A percentile compares a stretch with the other conserved stretches of the same genome.
phyloP scores from a whole-genome alignment of 2,888 invertebrate genomes.

The Cephus pulcher region DNA sequence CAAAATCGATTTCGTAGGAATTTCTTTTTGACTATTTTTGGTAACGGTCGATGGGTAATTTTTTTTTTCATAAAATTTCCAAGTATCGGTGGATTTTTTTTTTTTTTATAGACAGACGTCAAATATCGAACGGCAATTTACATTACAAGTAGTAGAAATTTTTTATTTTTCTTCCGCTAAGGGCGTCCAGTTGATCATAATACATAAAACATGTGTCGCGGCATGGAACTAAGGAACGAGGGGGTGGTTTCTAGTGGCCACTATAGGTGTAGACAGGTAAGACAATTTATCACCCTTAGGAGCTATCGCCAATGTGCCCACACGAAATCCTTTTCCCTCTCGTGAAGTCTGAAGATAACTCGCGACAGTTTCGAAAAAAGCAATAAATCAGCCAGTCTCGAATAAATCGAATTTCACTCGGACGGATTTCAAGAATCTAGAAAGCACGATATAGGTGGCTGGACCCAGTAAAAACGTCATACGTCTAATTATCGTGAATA shows the following conservation, averaged over 20 bases:
- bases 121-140: not conserved
- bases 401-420: slow-evolving; percentile 16
- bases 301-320: slow-evolving; percentile 12
- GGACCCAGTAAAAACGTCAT: no score
- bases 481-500: no score
- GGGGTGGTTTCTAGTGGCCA: slow-evolving; percentile 5
- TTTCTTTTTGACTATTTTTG: not conserved
- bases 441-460: not conserved
- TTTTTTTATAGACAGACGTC: not conserved
- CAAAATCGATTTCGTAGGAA: not conserved
- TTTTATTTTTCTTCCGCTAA: not conserved
- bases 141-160: not conserved
- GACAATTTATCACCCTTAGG: slow-evolving; percentile 21
- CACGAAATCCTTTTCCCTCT: slow-evolving; percentile 15
- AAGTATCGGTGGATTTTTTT: not conserved
- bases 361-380: slow-evolving; percentile 18
- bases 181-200: slow-evolving; percentile 7
- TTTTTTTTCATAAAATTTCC: not conserved
- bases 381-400: slow-evolving; percentile 19
- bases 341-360: slow-evolving; percentile 14
- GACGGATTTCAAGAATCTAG: not conserved
- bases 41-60: not conserved
- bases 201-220: slow-evolving; percentile 17
- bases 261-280: slow-evolving; percentile 19
- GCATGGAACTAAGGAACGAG: slow-evolving; percentile 8